Evolutionary conservation across 2,113 vertebrate genomes (phyloP).

Genomic region (Vombatus ursinus): DNA sequence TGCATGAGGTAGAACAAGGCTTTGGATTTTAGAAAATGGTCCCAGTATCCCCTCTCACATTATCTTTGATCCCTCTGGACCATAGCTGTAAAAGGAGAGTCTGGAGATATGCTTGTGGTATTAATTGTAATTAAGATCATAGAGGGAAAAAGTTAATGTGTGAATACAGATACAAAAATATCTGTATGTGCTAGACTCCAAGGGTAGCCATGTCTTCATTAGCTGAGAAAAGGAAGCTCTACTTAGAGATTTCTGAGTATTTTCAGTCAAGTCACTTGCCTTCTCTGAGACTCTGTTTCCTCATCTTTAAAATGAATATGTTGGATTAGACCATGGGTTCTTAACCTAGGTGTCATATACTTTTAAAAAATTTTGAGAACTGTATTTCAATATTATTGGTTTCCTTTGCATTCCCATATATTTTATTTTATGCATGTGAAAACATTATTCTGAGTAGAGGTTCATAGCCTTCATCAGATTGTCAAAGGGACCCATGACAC

Average conservation of each 20-base stretch:
- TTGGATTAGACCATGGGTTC: background rate
- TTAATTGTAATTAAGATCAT: background rate
- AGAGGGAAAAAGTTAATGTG: background rate
- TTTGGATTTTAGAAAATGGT: background rate
- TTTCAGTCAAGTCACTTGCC: background rate
- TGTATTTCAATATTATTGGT: background rate
- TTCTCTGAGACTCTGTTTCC: background rate
- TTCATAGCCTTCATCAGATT: background rate
- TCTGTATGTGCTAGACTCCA: background rate
- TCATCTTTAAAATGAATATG: background rate
- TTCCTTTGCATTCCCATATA: background rate
- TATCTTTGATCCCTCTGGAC: background rate
- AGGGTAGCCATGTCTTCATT: background rate
- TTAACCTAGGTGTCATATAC: background rate
- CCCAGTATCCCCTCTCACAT: background rate
- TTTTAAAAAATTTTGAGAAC: background rate
- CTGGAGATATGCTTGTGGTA: background rate
- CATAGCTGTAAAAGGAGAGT: slow-evolving; percentile 5
- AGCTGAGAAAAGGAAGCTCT: slow-evolving; percentile 11
- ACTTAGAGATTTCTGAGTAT: background rate
- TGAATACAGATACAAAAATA: slow-evolving; percentile 25
- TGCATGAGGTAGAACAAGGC: background rate
- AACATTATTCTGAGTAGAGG: background rate
- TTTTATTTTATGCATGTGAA: background rate
- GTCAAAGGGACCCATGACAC: background rate